phyloP scores from a whole-genome alignment of 2,113 vertebrate genomes.

The Glareola pratincola region DNA sequence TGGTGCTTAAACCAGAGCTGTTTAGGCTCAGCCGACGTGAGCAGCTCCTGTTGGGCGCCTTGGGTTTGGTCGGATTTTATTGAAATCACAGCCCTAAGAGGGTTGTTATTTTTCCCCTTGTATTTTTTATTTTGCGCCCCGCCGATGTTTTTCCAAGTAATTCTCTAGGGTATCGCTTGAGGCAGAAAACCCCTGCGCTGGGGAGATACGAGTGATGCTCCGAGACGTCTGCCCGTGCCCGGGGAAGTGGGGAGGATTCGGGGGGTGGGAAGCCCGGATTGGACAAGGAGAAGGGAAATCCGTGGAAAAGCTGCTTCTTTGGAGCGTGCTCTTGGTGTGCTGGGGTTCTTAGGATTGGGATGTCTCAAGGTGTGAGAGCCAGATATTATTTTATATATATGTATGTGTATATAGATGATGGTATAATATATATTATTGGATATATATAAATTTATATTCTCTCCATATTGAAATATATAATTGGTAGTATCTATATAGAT shows the following conservation, averaged over 20 bases:
- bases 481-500: not conserved
- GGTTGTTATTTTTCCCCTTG: not conserved
- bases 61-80: not conserved
- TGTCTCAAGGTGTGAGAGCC: not conserved
- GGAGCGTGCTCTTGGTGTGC: not conserved
- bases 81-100: not conserved
- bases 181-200: not conserved
- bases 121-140: not conserved
- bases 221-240: accelerated
- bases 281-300: not conserved
- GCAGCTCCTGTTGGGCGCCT: accelerated
- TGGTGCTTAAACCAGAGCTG: not conserved
- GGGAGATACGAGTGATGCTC: not conserved
- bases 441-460: not conserved
- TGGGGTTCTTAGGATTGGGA: not conserved
- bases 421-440: not conserved
- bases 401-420: not conserved
- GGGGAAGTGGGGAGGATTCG: not conserved
- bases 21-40: not conserved
- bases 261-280: not conserved
- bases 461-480: not conserved
- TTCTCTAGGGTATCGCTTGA: accelerated
- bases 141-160: not conserved
- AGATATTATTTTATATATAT: not conserved
- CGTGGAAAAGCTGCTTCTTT: not conserved